Conservation (phyloP, 2,888 invertebrate species). For the Acrobasis repandana region DNA sequence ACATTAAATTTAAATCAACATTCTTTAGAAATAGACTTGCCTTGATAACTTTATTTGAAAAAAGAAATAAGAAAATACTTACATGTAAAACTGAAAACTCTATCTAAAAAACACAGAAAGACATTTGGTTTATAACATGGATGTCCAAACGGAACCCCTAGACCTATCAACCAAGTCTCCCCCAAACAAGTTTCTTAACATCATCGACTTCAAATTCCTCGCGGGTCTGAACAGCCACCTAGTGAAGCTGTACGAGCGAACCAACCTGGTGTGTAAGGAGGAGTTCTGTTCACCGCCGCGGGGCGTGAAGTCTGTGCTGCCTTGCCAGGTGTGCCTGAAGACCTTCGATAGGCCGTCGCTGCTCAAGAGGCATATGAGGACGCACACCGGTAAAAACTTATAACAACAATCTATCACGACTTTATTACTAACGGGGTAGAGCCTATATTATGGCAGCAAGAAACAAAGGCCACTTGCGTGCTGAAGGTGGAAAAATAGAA, state of each 20-base stretch:
- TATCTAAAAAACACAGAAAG: not conserved
- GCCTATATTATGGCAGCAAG: too few species aligned
- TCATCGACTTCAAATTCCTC: constrained; percentile 68
- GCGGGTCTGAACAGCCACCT: constrained; percentile 69
- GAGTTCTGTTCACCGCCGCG: constrained; percentile 39
- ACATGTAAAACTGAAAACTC: too few species aligned
- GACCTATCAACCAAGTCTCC: constrained; percentile 55
- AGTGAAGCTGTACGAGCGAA: constrained; percentile 68
- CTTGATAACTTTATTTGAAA: not conserved
- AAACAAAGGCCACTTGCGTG: too few species aligned
- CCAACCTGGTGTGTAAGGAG: constrained; percentile 49
- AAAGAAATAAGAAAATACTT: not conserved
- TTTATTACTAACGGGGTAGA: too few species aligned
- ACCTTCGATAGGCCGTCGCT: constrained; percentile 87
- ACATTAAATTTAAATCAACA: too few species aligned
- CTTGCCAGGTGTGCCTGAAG: constrained; percentile 86
- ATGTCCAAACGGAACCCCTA: constrained; percentile 67
- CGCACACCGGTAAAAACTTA: constrained; percentile 83
- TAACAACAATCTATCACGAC: too few species aligned
- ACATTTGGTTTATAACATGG: constrained; percentile 42
- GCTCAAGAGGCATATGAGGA: constrained; percentile 85
- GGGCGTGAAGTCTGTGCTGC: constrained; percentile 62
- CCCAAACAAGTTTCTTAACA: constrained; percentile 48
- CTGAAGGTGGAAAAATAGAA: too few species aligned
- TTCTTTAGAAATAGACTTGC: not conserved